Conservation (phyloP, 2,113 vertebrate species). For the Lipophrys pholis region DNA sequence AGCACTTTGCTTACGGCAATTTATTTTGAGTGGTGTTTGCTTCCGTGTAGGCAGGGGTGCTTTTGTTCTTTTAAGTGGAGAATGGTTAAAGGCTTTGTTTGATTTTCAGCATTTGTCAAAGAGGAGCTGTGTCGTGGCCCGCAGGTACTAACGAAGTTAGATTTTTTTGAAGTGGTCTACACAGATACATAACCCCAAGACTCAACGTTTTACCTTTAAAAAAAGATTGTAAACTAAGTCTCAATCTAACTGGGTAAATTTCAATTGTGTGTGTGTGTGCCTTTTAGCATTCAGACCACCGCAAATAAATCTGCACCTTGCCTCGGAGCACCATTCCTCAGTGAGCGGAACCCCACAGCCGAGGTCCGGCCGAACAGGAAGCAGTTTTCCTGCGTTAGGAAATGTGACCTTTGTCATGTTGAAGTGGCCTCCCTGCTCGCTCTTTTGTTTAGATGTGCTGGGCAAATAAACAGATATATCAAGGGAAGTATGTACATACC, state of each 20-base stretch:
- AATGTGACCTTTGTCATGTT: conserved; percentile 81
- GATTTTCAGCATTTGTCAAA: conserved; percentile 34
- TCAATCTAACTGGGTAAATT: background rate
- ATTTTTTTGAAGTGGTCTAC: conserved; percentile 35
- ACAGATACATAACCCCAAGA: conserved; percentile 1
- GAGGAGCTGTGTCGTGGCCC: conserved; percentile 1
- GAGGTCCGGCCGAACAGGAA: conserved; percentile 67
- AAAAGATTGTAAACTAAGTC: background rate
- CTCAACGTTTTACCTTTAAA: background rate
- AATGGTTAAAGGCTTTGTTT: conserved; percentile 57
- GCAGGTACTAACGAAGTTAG: conserved; percentile 27
- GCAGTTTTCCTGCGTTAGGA: conserved; percentile 85
- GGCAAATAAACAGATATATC: conserved; percentile 82
- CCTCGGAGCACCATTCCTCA: conserved; percentile 21
- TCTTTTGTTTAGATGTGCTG: conserved; percentile 83
- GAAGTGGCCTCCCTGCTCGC: conserved; percentile 78
- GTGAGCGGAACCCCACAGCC: conserved; percentile 31
- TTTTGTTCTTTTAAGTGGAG: conserved; percentile 48
- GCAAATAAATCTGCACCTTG: conserved; percentile 17
- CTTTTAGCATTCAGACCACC: background rate
- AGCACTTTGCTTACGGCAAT: conserved; percentile 67
- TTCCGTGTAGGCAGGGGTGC: conserved; percentile 28
- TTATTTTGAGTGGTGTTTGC: conserved; percentile 59
- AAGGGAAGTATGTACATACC: conserved; percentile 72
- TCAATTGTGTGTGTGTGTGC: background rate